Evolutionary conservation across 2,113 vertebrate genomes (phyloP), one percentile per base, ranked within the genome.

Genomic region (Hippocampus mohnikei): DNA sequence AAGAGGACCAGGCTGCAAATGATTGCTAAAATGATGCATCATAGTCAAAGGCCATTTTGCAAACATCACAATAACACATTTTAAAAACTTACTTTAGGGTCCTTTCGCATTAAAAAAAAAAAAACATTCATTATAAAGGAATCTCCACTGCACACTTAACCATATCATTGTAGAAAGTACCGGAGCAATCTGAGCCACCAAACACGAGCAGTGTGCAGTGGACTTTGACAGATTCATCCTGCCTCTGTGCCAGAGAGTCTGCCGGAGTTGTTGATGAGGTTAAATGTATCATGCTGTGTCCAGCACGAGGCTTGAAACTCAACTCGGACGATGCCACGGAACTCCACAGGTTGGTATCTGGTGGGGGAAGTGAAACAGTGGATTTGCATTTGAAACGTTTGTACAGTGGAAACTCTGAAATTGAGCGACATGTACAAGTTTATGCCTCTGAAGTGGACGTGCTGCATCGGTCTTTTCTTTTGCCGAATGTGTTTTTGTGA

Each of bases 301-400:
- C 95, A 5, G 94, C 94, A 58, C 93, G 88, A 25, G 94, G 92
- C 69, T 89, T 88, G 46, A 85, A 87, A 78, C 91, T 90, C 37
- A 95, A 91, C 50, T 82, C 76, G 0, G 92, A 88, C 70, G 87
- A 90, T 3, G 42, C 76, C 69, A 96, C 55, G 0, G 91, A 88
- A 56, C 84, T 93, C 95, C 95, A 96, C 52, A 87, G 90, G 66
- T 81, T 86, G 15, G 91, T 94, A 65, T 94, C 95, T 96, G 86
- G 65, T 50, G n/a, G 33, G 33, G 58, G 62, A 69, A 58, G 50
- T 9, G 2, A 67, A 69, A 44, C 46, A 16, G 5, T 21, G 52
- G n/a, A 25, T 66, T 1, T 42, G 41, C 2, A 20, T 42, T 1
- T 64, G 61, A 37, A 46, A 42, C 25, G 4, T 20, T 44, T 42